Conservation (phyloP, 2,888 invertebrate species). For the Apamea monoglypha region DNA sequence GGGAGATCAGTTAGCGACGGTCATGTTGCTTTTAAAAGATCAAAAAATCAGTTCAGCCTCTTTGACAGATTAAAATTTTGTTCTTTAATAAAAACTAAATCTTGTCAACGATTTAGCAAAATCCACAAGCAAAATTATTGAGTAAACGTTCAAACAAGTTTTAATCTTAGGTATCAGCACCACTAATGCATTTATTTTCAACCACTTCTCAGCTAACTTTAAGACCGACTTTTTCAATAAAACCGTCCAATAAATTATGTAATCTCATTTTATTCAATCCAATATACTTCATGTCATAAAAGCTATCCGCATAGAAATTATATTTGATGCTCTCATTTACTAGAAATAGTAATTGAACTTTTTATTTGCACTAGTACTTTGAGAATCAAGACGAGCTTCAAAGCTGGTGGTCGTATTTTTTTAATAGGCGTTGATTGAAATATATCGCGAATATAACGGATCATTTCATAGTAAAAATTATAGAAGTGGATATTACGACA, state of each 20-base stretch:
- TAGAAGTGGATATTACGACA: not conserved
- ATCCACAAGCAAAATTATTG: not conserved
- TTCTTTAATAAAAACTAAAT: not conserved
- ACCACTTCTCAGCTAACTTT: not conserved
- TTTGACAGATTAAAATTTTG: not conserved
- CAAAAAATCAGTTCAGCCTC: not conserved
- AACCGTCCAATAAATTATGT: constrained; percentile 3
- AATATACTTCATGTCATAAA: constrained; percentile 22
- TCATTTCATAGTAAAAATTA: not conserved
- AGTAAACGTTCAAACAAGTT: not conserved
- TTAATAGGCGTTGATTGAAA: not conserved
- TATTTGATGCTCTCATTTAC: constrained; percentile 10
- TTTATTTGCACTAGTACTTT: constrained; percentile 34
- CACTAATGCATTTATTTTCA: not conserved
- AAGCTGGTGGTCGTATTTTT: constrained; percentile 5
- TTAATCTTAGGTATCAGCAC: not conserved
- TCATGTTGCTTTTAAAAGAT: too few relatives aligned
- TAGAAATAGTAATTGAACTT: constrained; percentile 36
- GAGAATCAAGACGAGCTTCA: constrained; percentile 3
- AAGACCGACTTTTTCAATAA: not conserved
- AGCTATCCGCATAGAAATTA: constrained; percentile 11
- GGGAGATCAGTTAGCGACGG: too few relatives aligned
- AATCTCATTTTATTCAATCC: constrained; percentile 12
- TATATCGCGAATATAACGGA: not conserved
- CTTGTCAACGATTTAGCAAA: not conserved